Base-by-base conservation (phyloP, 2,888 invertebrate species). In the Crepidodera aurea region DNA sequence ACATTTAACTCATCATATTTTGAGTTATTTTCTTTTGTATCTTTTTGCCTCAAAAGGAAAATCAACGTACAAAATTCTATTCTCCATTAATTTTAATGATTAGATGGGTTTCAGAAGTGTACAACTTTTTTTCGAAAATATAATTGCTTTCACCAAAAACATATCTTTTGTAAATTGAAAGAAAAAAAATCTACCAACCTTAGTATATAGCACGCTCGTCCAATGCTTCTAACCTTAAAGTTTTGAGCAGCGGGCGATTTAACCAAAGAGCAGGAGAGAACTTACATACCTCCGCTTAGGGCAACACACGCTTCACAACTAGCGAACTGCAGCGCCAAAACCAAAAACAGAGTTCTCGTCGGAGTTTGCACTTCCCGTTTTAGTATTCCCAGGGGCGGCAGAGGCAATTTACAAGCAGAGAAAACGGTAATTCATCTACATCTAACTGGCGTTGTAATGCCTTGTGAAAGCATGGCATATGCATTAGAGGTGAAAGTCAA, bases 321-420 rank as follows among this genome's bases (percentile, higher is more conserved):
- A 27, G 16, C 51, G 29, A 39, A 39, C 13, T 48, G 48, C 48
- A 48, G 15, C 48, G 48, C 40, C 18, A 40, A 29, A 48, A 48
- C 48, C 13, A 16, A 42, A 42, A 42, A 25, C 13, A 2, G 16
- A 29, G 29, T 29, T 42, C 54, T 42, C 42, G 18, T 16, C 42
- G 42, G 54, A 54, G 42, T 54, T 42, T 42, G 42, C 42, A 42
- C 42, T 54, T 54, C 54, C 54, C 54, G 42, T 54, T 29, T 42
- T 42, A 42, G 54, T 54, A 53, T 54, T 42, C 54, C 54, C 54
- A 42, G 54, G 54, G 54, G 54, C 42, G 54, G 42, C 54, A 27
- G 18, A 54, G 27, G 54, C 42, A 54, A 42, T 54, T 54, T 54
- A 42, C 42, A 54, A 42, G 29, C 29, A 54, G 54, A 42, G 54